A percentile compares a stretch with the other conserved stretches of the same genome.
These are phyloP conservation scores for Salarias fasciatus DNA, from an alignment of 2,797 vertebrate genomes.

Conservation along the genomic window DNA sequence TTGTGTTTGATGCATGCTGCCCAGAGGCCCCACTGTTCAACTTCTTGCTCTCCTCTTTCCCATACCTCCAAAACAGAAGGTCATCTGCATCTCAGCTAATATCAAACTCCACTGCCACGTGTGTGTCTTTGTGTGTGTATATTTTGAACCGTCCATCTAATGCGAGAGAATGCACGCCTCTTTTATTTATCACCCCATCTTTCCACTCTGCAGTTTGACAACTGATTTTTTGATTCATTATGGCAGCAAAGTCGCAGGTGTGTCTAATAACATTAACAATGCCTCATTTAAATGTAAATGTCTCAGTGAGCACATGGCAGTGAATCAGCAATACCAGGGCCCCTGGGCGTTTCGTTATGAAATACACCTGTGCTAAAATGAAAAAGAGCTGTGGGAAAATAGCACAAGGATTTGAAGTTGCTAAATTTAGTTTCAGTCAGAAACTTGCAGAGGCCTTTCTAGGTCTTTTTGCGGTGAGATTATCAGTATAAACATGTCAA, in stretches of 20 bases:
- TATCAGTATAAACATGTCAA: constrained; percentile 10
- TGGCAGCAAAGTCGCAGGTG: constrained; percentile 20
- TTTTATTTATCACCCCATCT: constrained; percentile 28
- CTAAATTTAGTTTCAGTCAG: neutral
- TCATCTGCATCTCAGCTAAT: constrained; percentile 35
- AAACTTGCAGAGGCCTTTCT: constrained; percentile 2
- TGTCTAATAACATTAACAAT: constrained; percentile 34
- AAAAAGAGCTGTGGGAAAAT: neutral
- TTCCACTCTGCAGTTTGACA: constrained; percentile 18
- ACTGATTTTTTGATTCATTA: constrained; percentile 25
- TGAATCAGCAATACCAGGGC: constrained; percentile 7
- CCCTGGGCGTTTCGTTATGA: constrained; percentile 22
- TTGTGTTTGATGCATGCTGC: constrained; percentile 62
- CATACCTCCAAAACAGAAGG: constrained; percentile 28
- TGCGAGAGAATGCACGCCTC: constrained; percentile 15
- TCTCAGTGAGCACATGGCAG: constrained; percentile 9
- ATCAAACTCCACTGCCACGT: constrained; percentile 13
- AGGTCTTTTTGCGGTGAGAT: constrained; percentile 17
- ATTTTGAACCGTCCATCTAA: constrained; percentile 16
- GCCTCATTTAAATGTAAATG: constrained; percentile 2
- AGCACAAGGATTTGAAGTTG: neutral
- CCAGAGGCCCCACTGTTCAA: constrained; percentile 39
- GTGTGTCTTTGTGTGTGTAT: constrained; percentile 21
- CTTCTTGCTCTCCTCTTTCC: constrained; percentile 46
- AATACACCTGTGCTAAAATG: constrained; percentile 30